A percentile compares a stretch with the other conserved stretches of the same genome.
Evolutionary conservation across 2,113 vertebrate species (phyloP).

Genomic region (Hyaena hyaena): DNA sequence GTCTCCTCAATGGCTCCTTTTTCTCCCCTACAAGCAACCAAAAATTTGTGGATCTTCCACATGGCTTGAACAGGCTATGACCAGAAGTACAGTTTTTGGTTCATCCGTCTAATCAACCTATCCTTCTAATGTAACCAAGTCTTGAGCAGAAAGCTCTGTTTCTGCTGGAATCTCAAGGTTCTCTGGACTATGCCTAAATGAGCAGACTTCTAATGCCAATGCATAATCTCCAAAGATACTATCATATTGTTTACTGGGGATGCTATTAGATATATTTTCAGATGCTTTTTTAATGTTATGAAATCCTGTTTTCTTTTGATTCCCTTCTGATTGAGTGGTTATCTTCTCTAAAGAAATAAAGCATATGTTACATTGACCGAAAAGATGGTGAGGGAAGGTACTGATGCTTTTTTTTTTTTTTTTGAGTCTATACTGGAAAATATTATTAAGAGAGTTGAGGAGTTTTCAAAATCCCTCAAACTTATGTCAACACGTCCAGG

Average conservation of each 20-base stretch:
- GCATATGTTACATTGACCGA: background rate
- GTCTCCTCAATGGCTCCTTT: background rate
- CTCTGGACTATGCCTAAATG: background rate
- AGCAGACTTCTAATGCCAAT: background rate
- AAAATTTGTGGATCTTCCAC: background rate
- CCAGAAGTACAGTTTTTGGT: background rate
- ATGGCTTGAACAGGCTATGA: background rate
- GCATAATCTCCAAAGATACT: background rate
- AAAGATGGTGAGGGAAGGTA: background rate
- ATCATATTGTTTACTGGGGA: background rate
- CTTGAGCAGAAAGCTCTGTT: background rate
- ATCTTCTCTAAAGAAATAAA: background rate
- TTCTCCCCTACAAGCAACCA: background rate
- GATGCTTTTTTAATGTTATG: background rate
- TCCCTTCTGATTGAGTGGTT: background rate
- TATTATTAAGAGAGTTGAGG: background rate
- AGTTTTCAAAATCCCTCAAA: background rate
- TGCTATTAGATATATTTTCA: conserved; percentile 1
- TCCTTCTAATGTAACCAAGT: background rate
- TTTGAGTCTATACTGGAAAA: background rate
- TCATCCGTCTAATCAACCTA: background rate
- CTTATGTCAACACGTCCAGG: background rate
- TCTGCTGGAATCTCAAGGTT: background rate
- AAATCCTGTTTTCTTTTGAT: background rate
- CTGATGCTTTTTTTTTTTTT: background rate